These are phyloP conservation scores for Hyperoodon ampullatus DNA, from an alignment of 2,113 vertebrate genomes.

Conservation along the genomic window DNA sequence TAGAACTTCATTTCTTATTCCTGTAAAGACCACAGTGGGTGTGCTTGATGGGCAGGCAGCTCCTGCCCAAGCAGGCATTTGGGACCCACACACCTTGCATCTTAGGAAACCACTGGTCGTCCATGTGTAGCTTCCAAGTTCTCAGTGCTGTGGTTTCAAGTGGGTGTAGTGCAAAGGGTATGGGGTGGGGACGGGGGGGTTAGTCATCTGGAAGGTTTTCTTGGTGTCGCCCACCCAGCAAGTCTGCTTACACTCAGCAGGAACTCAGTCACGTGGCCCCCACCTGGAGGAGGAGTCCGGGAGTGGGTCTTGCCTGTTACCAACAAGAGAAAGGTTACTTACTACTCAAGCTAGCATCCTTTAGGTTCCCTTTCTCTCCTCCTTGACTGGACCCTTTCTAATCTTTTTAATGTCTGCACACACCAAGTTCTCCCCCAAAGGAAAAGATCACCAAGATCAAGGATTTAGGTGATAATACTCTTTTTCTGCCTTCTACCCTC, in stretches of 20 bases:
- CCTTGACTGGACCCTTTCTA: no score
- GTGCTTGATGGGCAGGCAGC: rapidly evolving
- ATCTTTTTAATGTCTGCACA: background rate
- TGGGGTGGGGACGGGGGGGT: rapidly evolving
- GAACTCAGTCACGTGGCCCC: background rate
- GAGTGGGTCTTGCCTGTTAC: background rate
- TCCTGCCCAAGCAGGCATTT: rapidly evolving
- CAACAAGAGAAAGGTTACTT: background rate
- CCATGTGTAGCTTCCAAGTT: rapidly evolving
- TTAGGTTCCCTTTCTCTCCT: background rate
- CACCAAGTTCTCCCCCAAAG: background rate
- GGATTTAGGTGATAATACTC: background rate
- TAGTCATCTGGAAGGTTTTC: no score
- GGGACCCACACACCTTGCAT: no score
- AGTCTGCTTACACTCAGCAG: background rate
- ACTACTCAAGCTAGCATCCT: background rate
- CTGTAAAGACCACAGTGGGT: rapidly evolving
- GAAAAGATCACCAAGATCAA: no score
- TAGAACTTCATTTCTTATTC: background rate
- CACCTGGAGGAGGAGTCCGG: rapidly evolving
- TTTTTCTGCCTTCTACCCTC: background rate
- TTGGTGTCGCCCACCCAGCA: rapidly evolving
- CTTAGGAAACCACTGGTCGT: rapidly evolving
- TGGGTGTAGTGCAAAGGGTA: rapidly evolving
- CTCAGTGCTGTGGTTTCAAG: rapidly evolving